Percentiles rank a stretch among this genome's conserved stretches.
Evolutionary conservation across 2,113 vertebrate genomes (phyloP).

Genomic region (Equus quagga): DNA sequence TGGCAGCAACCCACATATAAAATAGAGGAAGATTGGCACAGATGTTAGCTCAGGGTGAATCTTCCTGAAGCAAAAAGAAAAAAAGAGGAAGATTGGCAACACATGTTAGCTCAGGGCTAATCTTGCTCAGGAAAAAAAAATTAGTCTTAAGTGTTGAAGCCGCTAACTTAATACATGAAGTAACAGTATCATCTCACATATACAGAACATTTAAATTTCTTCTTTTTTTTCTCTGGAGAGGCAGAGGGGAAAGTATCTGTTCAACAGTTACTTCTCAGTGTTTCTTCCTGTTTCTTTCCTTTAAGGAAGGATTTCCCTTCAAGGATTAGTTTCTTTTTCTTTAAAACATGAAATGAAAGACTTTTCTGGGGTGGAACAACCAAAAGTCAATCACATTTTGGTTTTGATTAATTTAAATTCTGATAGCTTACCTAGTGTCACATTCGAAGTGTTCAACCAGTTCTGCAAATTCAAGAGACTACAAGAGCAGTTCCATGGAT

Average conservation of each 20-base stretch:
- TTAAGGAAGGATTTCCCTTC: background rate
- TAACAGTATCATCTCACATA: background rate
- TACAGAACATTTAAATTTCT: constrained; percentile 19
- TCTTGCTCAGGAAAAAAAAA: background rate
- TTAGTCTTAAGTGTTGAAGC: background rate
- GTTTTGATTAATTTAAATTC: constrained; percentile 56
- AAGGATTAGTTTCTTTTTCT: background rate
- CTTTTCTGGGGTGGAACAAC: background rate
- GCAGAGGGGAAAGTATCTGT: background rate
- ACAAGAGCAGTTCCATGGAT: constrained; percentile 93
- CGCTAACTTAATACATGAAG: background rate
- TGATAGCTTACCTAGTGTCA: constrained; percentile 87
- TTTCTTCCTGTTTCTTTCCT: background rate
- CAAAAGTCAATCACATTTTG: constrained; percentile 30
- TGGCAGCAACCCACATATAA: too few relatives aligned
- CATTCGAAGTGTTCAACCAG: constrained; percentile 81
- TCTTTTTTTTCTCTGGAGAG: background rate
- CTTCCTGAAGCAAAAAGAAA: too few relatives aligned
- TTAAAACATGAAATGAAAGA: background rate
- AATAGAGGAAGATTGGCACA: too few relatives aligned
- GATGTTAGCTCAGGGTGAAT: too few relatives aligned
- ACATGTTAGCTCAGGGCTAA: too few relatives aligned
- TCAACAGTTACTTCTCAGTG: background rate
- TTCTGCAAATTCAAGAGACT: constrained; percentile 83
- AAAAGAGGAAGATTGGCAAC: too few relatives aligned